Conservation (phyloP, 2,888 invertebrate species). For the Hirtodrosophila histrioides region DNA sequence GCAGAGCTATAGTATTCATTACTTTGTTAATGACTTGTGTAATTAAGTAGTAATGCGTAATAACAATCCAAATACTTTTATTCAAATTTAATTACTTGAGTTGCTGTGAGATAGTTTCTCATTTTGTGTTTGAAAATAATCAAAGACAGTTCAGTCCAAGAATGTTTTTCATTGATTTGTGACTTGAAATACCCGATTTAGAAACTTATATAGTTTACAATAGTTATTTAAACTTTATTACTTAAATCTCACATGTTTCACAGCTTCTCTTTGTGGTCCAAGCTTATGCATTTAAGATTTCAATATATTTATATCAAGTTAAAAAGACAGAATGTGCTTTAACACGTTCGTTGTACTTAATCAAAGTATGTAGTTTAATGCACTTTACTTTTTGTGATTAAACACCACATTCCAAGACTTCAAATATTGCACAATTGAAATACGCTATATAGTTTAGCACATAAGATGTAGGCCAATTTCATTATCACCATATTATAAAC, state of each 20-base stretch:
- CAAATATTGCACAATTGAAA: conserved; percentile 30
- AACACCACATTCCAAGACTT: conserved; percentile 50
- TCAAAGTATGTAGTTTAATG: conserved; percentile 39
- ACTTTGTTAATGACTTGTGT: not conserved
- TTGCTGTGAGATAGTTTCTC: no score
- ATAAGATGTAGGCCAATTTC: conserved; percentile 41
- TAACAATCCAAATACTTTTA: no score
- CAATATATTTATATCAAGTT: not conserved
- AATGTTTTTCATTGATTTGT: no score
- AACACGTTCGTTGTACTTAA: conserved; percentile 26
- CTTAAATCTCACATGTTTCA: conserved; percentile 15
- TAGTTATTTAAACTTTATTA: not conserved
- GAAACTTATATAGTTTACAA: no score
- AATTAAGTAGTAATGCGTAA: conserved; percentile 1
- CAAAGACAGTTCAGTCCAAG: no score
- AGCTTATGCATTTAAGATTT: conserved; percentile 48
- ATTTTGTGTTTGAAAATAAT: no score
- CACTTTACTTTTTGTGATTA: conserved; percentile 57
- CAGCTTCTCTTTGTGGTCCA: conserved; percentile 46
- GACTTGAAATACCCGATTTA: no score
- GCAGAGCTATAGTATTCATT: not conserved
- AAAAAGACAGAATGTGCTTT: conserved; percentile 9
- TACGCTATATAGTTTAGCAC: conserved; percentile 32
- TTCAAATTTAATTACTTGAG: no score
- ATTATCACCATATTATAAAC: conserved; percentile 33